These are phyloP conservation scores for Limulus polyphemus DNA, from an alignment of 2,888 invertebrate species.

Conservation along the genomic window DNA sequence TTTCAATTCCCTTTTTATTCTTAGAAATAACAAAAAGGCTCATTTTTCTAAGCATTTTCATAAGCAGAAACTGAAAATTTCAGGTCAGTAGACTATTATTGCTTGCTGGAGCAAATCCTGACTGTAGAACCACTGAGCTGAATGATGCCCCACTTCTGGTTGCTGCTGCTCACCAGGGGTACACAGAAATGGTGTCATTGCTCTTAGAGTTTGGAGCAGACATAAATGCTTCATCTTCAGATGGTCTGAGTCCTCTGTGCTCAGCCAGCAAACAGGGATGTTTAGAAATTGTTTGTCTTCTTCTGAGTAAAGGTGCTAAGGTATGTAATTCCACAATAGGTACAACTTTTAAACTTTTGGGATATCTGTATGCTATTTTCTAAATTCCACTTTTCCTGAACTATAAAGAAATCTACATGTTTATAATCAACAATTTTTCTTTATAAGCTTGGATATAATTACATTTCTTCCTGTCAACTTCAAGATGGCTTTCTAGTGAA, in stretches of 20 bases:
- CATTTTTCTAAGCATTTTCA: too few relatives aligned
- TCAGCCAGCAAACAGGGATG: constrained; percentile 79
- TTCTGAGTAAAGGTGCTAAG: constrained; percentile 39
- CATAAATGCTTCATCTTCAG: constrained; percentile 68
- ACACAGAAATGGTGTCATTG: constrained; percentile 75
- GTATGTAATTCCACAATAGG: constrained; percentile 28
- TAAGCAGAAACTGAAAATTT: constrained; percentile 1
- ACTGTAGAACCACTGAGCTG: constrained; percentile 50
- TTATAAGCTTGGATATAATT: too few relatives aligned
- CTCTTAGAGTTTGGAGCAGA: constrained; percentile 85
- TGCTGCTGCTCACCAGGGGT: constrained; percentile 83
- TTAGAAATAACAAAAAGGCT: too few relatives aligned
- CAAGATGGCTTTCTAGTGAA: not conserved
- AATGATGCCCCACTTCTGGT: constrained; percentile 57
- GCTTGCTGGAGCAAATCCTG: constrained; percentile 75
- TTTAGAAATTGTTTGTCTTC: constrained; percentile 57
- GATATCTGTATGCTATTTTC: too few relatives aligned
- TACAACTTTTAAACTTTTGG: not conserved
- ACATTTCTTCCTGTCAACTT: not conserved
- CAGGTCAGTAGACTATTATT: constrained; percentile 74
- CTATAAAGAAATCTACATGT: too few relatives aligned
- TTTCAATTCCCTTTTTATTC: too few relatives aligned
- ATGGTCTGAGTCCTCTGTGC: constrained; percentile 75
- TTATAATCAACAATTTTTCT: too few relatives aligned
- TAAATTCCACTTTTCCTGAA: too few relatives aligned